Evolutionary conservation across 1,140 invertebrate genomes (phyloP).

Genomic region (Aphelenchoides besseyi): DNA sequence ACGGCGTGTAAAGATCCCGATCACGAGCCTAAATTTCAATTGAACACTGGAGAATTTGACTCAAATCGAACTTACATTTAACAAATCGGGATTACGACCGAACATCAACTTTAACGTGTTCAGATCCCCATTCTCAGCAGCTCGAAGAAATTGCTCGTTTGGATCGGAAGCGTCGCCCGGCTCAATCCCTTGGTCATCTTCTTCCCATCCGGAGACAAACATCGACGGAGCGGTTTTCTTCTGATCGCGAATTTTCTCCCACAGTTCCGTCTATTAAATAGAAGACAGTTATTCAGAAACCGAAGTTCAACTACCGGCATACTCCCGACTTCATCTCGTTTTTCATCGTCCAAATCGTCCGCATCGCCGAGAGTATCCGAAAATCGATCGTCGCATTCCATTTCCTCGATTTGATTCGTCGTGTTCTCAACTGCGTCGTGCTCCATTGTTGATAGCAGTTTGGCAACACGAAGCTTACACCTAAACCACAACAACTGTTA

Average conservation of each 20-base stretch:
- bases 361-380: slow-evolving; percentile 16
- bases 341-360: slow-evolving; percentile 24
- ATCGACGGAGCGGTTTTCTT: slow-evolving; percentile 46
- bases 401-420: slow-evolving; percentile 21
- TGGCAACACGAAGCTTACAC: no score
- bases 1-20: slow-evolving; percentile 82
- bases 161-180: slow-evolving; percentile 50
- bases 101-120: slow-evolving; percentile 41
- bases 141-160: slow-evolving; percentile 55
- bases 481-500: no score
- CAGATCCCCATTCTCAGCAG: slow-evolving; percentile 57
- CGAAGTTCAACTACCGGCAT: slow-evolving; percentile 15
- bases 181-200: slow-evolving; percentile 47
- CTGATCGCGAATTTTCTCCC: slow-evolving; percentile 42
- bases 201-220: slow-evolving; percentile 61
- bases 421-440: slow-evolving; percentile 16
- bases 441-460: not conserved
- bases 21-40: slow-evolving; percentile 68
- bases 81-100: slow-evolving; percentile 32
- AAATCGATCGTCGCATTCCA: slow-evolving; percentile 30
- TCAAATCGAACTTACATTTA: slow-evolving; percentile 40
- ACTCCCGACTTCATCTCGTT: slow-evolving; percentile 2
- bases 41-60: slow-evolving; percentile 10
- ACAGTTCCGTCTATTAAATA: slow-evolving; percentile 30
- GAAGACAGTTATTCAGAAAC: slow-evolving; percentile 64